Base-by-base conservation (phyloP, 2,797 vertebrate genomes). In the Linurgus olivaceus region DNA sequence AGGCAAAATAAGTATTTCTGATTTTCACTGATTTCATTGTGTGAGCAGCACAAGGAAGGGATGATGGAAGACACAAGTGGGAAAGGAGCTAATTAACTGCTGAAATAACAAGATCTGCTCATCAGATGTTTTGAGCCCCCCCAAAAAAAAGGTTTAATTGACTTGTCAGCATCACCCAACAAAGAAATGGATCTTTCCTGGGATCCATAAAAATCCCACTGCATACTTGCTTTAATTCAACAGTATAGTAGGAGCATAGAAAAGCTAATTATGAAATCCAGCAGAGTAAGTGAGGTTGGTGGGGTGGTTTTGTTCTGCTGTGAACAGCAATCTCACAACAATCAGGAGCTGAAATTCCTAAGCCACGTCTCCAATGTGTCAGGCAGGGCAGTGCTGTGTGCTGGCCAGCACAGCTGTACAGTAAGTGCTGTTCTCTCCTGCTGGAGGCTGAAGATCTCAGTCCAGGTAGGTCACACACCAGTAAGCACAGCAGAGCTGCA, bases 401-500 rank as follows among this genome's bases (percentile, higher is more conserved):
- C 65, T 13, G 6, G 54, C 37, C 80, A 86, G 58, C 68, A 70
- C 31, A 61, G 47, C 57, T 13, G 3, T 47, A 63, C 58, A 51
- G 38, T 83, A 68, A 63, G 66, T 82, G 47, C 65, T 77, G 67
- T 23, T 77, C 50, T 77, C 75, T 92, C 31, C 65, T 83, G 74
- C 55, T 70, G 74, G 74, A 79, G 70, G 54, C 52, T 74, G 72
- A 91, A 86, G 83, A 84, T 93, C 84, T 68, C 79, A 82, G 94
- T 68, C 58, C 89, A 90, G 93, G 82, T 95, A 79, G 92, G 95
- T 94, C 89, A 89, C 89, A 88, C 80, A 47, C 90, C 84, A 87
- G 82, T 42, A 78, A 37, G 17, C 6, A 9, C 45, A 85, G 94
- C 87, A 86, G 76, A 91, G 73, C 79, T 67, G 80, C 87, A 57